Percentiles rank a stretch among this genome's conserved stretches.
Evolutionary conservation across 2,888 invertebrate genomes (phyloP).

Genomic region (Macaria liturata): DNA sequence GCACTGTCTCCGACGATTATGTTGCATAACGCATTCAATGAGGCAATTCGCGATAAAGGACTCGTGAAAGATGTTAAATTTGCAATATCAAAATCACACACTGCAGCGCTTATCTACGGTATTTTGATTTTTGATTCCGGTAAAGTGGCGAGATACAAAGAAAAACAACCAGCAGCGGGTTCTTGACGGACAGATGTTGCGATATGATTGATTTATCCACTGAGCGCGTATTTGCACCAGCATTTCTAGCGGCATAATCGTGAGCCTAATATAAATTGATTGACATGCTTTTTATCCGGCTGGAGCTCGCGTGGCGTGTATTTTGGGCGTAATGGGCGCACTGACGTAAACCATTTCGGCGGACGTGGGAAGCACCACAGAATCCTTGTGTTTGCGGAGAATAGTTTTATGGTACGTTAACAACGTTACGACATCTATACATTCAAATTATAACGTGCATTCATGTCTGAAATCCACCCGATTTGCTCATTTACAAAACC

Average conservation of each 20-base stretch:
- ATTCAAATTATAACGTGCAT: conserved; percentile 37
- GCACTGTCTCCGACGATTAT: conserved; percentile 54
- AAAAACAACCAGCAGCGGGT: conserved; percentile 25
- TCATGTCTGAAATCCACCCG: conserved; percentile 32
- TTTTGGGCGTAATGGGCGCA: conserved; percentile 70
- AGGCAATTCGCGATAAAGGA: conserved; percentile 37
- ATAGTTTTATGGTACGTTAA: conserved; percentile 56
- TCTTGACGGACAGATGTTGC: conserved; percentile 26
- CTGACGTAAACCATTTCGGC: conserved; percentile 73
- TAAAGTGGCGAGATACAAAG: conserved; percentile 17
- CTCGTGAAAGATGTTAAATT: conserved; percentile 34
- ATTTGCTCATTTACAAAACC: conserved; percentile 37
- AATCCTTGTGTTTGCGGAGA: conserved; percentile 58
- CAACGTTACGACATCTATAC: conserved; percentile 41
- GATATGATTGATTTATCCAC: conserved; percentile 42
- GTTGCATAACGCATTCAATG: conserved; percentile 53
- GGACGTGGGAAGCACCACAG: conserved; percentile 64
- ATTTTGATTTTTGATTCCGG: conserved; percentile 11
- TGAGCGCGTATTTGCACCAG: conserved; percentile 39
- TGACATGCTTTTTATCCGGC: conserved; percentile 69
- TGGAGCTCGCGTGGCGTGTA: conserved; percentile 64
- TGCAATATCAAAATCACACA: conserved; percentile 8
- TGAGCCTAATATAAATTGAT: conserved; percentile 67
- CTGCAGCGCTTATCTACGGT: conserved; percentile 7
- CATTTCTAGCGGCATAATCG: conserved; percentile 51